A percentile compares a stretch with the other conserved stretches of the same genome.
These are phyloP conservation scores for Anarsia innoxiella DNA, from an alignment of 2,888 invertebrate species.

Conservation along the genomic window DNA sequence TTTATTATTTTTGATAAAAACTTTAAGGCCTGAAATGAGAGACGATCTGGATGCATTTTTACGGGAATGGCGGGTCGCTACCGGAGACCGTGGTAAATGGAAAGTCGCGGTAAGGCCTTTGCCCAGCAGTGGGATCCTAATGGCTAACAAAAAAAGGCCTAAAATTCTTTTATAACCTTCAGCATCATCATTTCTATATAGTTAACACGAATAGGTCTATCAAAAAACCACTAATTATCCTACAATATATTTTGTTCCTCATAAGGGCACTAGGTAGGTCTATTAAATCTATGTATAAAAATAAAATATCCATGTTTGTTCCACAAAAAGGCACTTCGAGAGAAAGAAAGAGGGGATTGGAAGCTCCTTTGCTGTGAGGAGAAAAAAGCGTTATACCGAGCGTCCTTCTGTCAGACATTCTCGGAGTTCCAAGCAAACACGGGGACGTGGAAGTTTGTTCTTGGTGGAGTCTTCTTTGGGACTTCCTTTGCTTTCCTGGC, in stretches of 20 bases:
- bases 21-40: too few species aligned
- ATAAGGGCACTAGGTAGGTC: neutral
- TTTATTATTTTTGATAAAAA: too few species aligned
- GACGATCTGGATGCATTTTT: too few species aligned
- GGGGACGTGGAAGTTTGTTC: conserved; percentile 86
- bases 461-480: conserved; percentile 73
- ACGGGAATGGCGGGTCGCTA: too few species aligned
- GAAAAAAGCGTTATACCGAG: conserved; percentile 93
- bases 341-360: conserved; percentile 98
- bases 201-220: too few species aligned
- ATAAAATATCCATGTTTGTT: neutral
- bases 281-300: neutral
- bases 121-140: too few species aligned
- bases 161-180: neutral
- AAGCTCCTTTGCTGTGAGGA: conserved; percentile 90
- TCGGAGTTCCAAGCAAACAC: conserved; percentile 89
- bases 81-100: too few species aligned
- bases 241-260: too few species aligned
- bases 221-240: too few species aligned
- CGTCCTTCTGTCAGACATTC: conserved; percentile 95
- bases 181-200: too few species aligned
- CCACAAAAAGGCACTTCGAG: conserved; percentile 27
- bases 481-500: conserved; percentile 73
- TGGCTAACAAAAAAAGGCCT: too few species aligned
- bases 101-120: too few species aligned